Percentiles rank a stretch among this genome's conserved stretches.
Conservation (phyloP, 1,140 invertebrate species). For the Brachionus sp. region DNA sequence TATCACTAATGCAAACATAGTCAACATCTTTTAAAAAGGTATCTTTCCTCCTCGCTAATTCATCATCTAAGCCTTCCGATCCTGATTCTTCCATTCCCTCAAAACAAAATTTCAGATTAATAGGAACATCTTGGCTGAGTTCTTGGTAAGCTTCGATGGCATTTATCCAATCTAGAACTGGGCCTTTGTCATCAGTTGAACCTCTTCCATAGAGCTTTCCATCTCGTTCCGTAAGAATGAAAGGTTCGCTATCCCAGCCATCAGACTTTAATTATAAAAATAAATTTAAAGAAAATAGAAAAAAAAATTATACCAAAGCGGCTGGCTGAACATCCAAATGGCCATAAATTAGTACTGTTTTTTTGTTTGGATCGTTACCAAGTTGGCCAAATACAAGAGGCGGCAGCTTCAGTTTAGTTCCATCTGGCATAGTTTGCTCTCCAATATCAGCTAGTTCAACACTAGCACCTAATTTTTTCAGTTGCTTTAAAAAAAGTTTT, state of each 20-base stretch:
- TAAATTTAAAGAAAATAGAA: not conserved
- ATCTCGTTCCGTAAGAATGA: conserved; percentile 79
- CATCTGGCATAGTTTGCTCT: conserved; percentile 69
- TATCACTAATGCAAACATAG: conserved; percentile 95
- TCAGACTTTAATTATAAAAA: conserved; percentile 65
- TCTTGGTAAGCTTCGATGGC: conserved; percentile 82
- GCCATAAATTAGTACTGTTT: conserved; percentile 89
- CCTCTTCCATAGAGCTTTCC: conserved; percentile 88
- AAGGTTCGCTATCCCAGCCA: conserved; percentile 93
- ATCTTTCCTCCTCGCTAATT: conserved; percentile 63
- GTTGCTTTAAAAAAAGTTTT: conserved; percentile 56
- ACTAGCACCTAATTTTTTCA: conserved; percentile 72
- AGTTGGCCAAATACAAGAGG: conserved; percentile 80
- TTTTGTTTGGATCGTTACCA: conserved; percentile 77
- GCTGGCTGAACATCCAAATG: conserved; percentile 98
- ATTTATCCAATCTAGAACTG: conserved; percentile 83
- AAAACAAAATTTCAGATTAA: conserved; percentile 85
- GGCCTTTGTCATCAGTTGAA: conserved; percentile 84
- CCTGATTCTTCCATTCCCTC: conserved; percentile 99
- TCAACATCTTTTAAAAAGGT: conserved; percentile 66
- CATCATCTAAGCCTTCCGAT: conserved; percentile 85
- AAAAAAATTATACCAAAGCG: conserved; percentile 60
- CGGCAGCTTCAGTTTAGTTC: conserved; percentile 72
- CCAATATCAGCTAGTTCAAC: conserved; percentile 78
- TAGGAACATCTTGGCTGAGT: conserved; percentile 67